Evolutionary conservation across 2,888 invertebrate species (phyloP).

Genomic region (Phasia obesa): DNA sequence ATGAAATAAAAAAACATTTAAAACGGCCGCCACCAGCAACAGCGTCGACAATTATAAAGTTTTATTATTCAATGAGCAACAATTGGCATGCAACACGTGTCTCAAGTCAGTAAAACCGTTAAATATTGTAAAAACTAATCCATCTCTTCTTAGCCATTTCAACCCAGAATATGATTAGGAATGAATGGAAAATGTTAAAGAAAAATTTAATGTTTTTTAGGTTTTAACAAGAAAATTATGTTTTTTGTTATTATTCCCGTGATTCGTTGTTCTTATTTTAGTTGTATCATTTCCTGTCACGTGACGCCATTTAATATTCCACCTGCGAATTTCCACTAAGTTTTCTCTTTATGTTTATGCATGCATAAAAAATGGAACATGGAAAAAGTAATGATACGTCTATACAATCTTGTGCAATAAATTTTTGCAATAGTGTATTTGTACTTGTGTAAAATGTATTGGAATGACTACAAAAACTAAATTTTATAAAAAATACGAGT

Average conservation of each 20-base stretch:
- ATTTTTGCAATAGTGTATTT: no score
- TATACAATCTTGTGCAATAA: no score
- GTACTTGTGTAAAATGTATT: no score
- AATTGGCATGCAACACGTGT: conserved; percentile 70
- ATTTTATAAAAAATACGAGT: no score
- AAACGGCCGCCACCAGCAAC: conserved; percentile 22
- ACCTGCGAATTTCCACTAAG: not conserved
- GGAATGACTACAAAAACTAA: no score
- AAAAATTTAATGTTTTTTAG: conserved; percentile 32
- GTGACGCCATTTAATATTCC: conserved; percentile 57
- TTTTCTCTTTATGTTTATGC: conserved; percentile 28
- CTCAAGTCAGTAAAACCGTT: conserved; percentile 65
- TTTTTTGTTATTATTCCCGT: conserved; percentile 44
- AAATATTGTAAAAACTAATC: conserved; percentile 64
- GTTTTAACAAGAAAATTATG: conserved; percentile 56
- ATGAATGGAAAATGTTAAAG: conserved; percentile 22
- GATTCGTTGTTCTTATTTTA: conserved; percentile 44
- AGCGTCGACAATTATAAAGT: conserved; percentile 30
- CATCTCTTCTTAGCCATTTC: conserved; percentile 22
- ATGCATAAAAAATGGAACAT: conserved; percentile 26
- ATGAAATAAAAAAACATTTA: not conserved
- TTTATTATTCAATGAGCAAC: conserved; percentile 66
- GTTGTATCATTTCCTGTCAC: conserved; percentile 66
- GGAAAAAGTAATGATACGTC: conserved; percentile 2
- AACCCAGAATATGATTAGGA: not conserved